Evolutionary conservation across 2,888 invertebrate species (phyloP).

Genomic region (Camptogramma bilineatum): DNA sequence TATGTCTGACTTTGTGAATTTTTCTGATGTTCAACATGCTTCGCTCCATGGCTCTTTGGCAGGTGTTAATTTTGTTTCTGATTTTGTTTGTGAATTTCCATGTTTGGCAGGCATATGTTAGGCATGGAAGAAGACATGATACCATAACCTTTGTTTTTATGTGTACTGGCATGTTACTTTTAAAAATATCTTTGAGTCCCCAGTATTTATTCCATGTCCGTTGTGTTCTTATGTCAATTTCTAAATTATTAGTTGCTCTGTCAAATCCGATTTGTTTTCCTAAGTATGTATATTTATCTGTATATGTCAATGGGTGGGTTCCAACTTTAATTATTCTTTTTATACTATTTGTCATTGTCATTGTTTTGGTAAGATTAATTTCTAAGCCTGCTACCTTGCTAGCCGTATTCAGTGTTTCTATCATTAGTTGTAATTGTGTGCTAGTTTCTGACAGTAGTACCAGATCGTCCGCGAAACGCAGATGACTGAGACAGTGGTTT

Average conservation of each 20-base stretch:
- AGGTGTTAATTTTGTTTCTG: too few relatives aligned
- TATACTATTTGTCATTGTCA: slow-evolving; percentile 34
- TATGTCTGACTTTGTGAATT: too few relatives aligned
- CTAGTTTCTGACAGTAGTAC: slow-evolving; percentile 13
- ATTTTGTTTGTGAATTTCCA: too few relatives aligned
- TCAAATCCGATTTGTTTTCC: slow-evolving; percentile 27
- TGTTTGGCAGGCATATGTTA: too few relatives aligned
- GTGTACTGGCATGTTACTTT: slow-evolving; percentile 27
- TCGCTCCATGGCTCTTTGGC: too few relatives aligned
- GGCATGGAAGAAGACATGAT: too few relatives aligned
- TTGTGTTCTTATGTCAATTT: slow-evolving; percentile 22
- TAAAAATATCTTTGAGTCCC: slow-evolving; percentile 31
- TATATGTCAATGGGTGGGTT: slow-evolving; percentile 30
- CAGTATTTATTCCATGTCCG: slow-evolving; percentile 34
- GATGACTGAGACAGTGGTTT: slow-evolving; percentile 6
- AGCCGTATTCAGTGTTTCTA: slow-evolving; percentile 27
- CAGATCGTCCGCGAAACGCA: slow-evolving; percentile 32
- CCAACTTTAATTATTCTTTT: slow-evolving; percentile 25
- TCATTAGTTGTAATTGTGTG: slow-evolving; percentile 13
- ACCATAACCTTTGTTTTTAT: slow-evolving; percentile 11
- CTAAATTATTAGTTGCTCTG: not conserved
- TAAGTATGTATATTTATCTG: slow-evolving; percentile 27
- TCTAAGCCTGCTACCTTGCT: slow-evolving; percentile 36
- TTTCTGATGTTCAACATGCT: too few relatives aligned
- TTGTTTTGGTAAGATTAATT: slow-evolving; percentile 41